Conservation (phyloP, 2,113 vertebrate genomes). For the Cacatua alba region DNA sequence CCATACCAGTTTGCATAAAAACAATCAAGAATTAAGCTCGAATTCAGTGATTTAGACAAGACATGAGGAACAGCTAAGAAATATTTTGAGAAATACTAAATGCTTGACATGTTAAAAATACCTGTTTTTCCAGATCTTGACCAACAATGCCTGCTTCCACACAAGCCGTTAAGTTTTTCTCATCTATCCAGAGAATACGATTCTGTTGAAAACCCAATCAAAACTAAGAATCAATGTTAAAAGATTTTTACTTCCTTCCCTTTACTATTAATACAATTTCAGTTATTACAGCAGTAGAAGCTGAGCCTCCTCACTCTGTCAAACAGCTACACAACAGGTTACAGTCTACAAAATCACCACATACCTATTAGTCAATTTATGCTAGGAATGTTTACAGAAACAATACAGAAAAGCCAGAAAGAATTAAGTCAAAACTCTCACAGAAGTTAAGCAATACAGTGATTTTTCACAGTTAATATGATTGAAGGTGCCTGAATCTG, state of each 20-base stretch:
- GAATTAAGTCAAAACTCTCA: not conserved
- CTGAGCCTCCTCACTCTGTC: not conserved
- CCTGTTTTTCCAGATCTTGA: conserved; percentile 95
- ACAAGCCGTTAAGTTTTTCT: conserved; percentile 94
- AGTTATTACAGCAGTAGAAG: not conserved
- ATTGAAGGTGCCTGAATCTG: not conserved
- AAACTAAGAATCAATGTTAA: not conserved
- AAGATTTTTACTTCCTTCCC: not conserved
- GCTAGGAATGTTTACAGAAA: not conserved
- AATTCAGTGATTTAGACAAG: not conserved
- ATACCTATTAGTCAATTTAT: not conserved
- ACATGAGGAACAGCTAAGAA: not conserved
- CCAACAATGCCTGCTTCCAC: conserved; percentile 95
- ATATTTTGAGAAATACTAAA: not conserved
- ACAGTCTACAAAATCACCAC: not conserved
- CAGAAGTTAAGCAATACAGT: not conserved
- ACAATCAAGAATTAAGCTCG: not conserved
- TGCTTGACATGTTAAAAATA: conserved; percentile 57
- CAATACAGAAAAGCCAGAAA: not conserved
- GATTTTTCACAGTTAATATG: not conserved
- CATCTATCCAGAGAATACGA: conserved; percentile 96
- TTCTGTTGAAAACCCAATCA: conserved; percentile 79
- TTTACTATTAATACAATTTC: not conserved
- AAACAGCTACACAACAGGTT: not conserved
- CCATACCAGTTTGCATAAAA: not conserved